phyloP scores from a whole-genome alignment of 2,888 invertebrate genomes.

The Drosophila hamatofila region DNA sequence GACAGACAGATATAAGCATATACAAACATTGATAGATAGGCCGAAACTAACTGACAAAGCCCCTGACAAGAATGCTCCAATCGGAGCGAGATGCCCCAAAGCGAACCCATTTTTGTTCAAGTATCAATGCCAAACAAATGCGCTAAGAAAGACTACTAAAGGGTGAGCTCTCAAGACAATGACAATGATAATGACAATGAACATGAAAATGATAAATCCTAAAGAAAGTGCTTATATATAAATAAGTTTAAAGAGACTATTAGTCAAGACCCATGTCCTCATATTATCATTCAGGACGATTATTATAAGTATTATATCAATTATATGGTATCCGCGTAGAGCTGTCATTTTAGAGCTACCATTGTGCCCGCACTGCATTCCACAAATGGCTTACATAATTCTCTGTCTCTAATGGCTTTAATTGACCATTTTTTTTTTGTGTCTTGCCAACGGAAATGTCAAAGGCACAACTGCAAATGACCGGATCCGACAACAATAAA shows the following conservation, averaged over 20 bases:
- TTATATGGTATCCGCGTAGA: not conserved
- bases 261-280: not conserved
- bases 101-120: not conserved
- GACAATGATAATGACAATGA: constrained; percentile 9
- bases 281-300: not conserved
- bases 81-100: constrained; percentile 9
- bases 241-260: too few relatives aligned
- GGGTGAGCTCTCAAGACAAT: not conserved
- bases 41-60: not conserved
- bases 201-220: not conserved
- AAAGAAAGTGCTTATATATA: too few relatives aligned
- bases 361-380: constrained; percentile 14
- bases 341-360: not conserved
- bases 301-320: too few relatives aligned
- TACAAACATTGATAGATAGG: constrained; percentile 2
- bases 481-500: constrained; percentile 30
- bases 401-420: constrained; percentile 61
- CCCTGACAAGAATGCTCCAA: constrained; percentile 7
- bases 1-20: not conserved
- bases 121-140: constrained; percentile 11
- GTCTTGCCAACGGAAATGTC: constrained; percentile 33
- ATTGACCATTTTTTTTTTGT: constrained; percentile 44
- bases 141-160: not conserved
- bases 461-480: constrained; percentile 25
- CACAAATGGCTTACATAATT: constrained; percentile 61